phyloP scores from a whole-genome alignment of 2,888 invertebrate species.

The Lepidochrysops patricia region DNA sequence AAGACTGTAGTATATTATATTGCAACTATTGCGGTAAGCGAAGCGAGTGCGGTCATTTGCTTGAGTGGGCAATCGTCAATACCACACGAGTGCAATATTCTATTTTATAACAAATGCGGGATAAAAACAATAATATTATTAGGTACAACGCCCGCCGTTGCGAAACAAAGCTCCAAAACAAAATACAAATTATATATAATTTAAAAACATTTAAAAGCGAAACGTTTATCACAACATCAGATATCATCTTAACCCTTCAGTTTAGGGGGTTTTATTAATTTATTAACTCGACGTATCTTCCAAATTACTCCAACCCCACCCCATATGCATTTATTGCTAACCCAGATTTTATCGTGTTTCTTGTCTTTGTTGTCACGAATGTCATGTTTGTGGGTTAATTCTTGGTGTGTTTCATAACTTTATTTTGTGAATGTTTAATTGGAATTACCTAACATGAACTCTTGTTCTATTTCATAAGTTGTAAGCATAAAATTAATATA shows the following conservation, averaged over 20 bases:
- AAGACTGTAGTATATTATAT: not conserved
- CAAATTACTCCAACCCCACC: constrained; percentile 55
- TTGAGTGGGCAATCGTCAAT: no score
- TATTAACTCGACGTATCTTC: constrained; percentile 62
- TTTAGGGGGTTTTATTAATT: constrained; percentile 67
- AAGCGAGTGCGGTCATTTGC: no score
- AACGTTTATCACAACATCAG: constrained; percentile 33
- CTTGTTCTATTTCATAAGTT: no score
- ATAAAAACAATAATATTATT: no score
- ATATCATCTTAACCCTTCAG: constrained; percentile 60
- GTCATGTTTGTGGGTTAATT: not conserved
- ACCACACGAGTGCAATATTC: no score
- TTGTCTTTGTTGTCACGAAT: constrained; percentile 24
- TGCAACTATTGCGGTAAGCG: no score
- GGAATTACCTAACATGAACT: no score
- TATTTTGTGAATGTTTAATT: no score
- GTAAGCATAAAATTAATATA: no score
- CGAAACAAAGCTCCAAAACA: not conserved
- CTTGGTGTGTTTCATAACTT: no score
- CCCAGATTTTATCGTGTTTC: constrained; percentile 58
- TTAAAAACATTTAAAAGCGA: constrained; percentile 6
- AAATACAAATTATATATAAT: constrained; percentile 3
- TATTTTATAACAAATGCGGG: no score
- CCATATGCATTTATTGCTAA: constrained; percentile 65
- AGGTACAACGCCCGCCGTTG: not conserved